Conservation (phyloP, 2,113 vertebrate genomes). For the Tupaia tana region DNA sequence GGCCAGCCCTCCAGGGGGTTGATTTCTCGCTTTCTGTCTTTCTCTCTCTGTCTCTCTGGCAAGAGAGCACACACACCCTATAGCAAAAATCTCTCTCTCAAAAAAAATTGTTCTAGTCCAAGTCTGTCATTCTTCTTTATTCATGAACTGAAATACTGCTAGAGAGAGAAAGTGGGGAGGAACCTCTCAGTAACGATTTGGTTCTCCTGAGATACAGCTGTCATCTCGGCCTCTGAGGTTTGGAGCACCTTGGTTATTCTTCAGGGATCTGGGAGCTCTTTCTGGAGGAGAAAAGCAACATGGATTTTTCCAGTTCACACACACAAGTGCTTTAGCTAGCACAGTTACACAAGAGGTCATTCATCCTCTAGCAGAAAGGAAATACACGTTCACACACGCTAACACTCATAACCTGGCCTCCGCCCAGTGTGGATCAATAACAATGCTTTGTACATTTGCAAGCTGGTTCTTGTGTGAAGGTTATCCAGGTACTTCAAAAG, state of each 20-base stretch:
- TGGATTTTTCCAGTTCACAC: background rate
- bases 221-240: background rate
- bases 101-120: background rate
- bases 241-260: background rate
- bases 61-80: too few relatives aligned
- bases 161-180: background rate
- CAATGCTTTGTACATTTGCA: background rate
- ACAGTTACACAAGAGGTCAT: background rate
- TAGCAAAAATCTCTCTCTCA: too few relatives aligned
- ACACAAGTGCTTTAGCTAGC: background rate
- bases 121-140: background rate
- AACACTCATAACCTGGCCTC: background rate
- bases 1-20: too few relatives aligned
- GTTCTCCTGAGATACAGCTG: background rate
- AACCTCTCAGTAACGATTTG: background rate
- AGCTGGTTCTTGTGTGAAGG: background rate
- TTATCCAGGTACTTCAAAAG: slow-evolving; percentile 1
- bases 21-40: too few relatives aligned
- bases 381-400: background rate
- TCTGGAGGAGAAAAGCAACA: background rate
- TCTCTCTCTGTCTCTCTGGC: too few relatives aligned
- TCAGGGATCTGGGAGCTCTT: background rate
- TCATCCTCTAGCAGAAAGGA: background rate
- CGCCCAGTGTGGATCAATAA: background rate
- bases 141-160: background rate